Conservation (phyloP, 1,140 invertebrate species). For the Trialeurodes vaporariorum region DNA sequence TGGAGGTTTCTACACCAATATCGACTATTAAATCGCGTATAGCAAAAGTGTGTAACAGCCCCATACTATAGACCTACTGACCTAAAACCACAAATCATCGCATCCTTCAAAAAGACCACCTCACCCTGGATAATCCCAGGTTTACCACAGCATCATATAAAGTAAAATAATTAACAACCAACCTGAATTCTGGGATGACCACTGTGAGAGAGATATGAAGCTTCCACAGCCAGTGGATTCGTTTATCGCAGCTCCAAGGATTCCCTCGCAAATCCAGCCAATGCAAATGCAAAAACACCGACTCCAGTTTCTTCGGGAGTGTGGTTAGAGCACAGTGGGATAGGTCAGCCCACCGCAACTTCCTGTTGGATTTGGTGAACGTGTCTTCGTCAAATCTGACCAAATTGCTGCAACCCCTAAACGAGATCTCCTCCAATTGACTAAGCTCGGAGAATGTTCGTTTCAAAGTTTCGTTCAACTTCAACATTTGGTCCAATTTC, state of each 20-base stretch:
- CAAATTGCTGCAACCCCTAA: background rate
- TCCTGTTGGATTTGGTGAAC: background rate
- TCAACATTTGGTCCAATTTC: background rate
- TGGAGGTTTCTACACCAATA: no score
- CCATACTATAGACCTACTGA: no score
- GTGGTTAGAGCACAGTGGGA: background rate
- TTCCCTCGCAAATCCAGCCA: background rate
- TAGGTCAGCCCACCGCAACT: background rate
- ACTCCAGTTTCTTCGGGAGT: background rate
- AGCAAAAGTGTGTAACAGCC: no score
- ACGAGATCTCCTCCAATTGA: background rate
- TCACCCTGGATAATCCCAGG: no score
- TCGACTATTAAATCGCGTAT: no score
- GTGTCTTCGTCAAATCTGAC: background rate
- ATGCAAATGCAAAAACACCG: background rate
- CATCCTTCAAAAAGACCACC: no score
- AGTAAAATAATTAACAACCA: no score
- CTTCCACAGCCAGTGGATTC: background rate
- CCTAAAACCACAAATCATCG: no score
- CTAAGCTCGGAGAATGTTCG: background rate
- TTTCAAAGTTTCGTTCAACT: background rate
- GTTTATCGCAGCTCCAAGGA: background rate
- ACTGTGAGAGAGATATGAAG: background rate
- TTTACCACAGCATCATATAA: no score
- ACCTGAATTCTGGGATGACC: background rate